Evolutionary conservation across 2,113 vertebrate species (phyloP).

Genomic region (Oreotrochilus melanogaster): DNA sequence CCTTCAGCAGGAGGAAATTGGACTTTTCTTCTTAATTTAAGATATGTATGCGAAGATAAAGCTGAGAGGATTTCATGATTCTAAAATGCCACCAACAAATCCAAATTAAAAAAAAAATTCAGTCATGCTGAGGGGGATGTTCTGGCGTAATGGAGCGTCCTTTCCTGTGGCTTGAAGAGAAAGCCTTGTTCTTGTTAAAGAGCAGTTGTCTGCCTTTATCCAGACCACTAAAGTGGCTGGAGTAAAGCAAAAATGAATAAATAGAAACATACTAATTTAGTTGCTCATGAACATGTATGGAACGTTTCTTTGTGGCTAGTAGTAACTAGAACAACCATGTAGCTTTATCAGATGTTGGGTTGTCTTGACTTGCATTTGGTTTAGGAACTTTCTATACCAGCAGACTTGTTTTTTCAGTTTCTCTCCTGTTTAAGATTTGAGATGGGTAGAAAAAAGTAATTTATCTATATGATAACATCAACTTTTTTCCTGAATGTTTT

Average conservation of each 20-base stretch:
- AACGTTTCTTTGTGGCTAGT: conserved; percentile 20
- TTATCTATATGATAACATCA: neutral
- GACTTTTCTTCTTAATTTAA: neutral
- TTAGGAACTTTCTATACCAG: neutral
- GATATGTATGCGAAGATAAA: neutral
- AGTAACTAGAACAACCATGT: neutral
- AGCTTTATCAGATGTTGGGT: conserved; percentile 15
- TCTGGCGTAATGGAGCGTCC: neutral
- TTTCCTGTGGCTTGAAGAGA: conserved; percentile 40
- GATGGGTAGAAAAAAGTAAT: neutral
- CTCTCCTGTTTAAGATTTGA: neutral
- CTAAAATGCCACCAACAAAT: neutral
- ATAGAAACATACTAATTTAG: neutral
- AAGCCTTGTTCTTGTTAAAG: neutral
- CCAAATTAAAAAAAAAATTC: neutral
- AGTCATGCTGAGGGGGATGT: fast-evolving
- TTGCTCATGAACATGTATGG: neutral
- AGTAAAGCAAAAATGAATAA: conserved; percentile 23
- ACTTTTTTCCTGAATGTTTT: neutral
- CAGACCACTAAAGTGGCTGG: neutral
- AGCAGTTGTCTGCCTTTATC: conserved; percentile 6
- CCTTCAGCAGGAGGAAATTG: neutral
- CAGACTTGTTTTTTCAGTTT: neutral
- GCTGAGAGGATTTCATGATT: neutral
- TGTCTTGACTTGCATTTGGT: conserved; percentile 9